Conservation (phyloP, 2,888 invertebrate genomes). For the Parnassius apollo region DNA sequence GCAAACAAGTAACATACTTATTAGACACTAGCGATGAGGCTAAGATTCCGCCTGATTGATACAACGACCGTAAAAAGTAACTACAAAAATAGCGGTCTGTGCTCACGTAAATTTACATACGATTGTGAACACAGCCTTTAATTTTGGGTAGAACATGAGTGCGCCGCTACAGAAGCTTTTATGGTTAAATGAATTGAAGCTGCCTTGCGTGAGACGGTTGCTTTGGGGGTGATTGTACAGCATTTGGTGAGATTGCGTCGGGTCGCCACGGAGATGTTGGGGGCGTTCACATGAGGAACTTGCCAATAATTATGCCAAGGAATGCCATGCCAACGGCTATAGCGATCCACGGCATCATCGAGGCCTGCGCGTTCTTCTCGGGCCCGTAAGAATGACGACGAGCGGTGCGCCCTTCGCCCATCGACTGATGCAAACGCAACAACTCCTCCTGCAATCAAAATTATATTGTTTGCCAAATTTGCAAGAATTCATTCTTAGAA, state of each 20-base stretch:
- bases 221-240: conserved; percentile 59
- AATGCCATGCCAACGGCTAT: conserved; percentile 85
- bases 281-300: conserved; percentile 88
- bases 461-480: background rate
- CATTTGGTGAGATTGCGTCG: conserved; percentile 50
- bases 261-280: conserved; percentile 51
- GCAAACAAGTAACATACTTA: too few species aligned
- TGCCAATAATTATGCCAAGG: conserved; percentile 89
- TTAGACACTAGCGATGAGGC: too few species aligned
- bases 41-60: background rate
- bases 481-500: too few species aligned
- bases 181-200: conserved; percentile 46
- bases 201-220: conserved; percentile 52
- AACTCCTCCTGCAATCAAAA: conserved; percentile 81
- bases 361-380: conserved; percentile 81
- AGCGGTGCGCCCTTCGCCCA: conserved; percentile 56
- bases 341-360: conserved; percentile 83
- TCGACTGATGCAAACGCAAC: conserved; percentile 79
- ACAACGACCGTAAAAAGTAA: background rate
- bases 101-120: background rate
- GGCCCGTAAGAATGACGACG: conserved; percentile 71
- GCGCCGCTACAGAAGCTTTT: conserved; percentile 34
- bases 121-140: background rate
- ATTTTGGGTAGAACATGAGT: background rate
- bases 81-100: conserved; percentile 11